Base-by-base conservation (phyloP, 2,797 vertebrate genomes). In the Masticophis lateralis region DNA sequence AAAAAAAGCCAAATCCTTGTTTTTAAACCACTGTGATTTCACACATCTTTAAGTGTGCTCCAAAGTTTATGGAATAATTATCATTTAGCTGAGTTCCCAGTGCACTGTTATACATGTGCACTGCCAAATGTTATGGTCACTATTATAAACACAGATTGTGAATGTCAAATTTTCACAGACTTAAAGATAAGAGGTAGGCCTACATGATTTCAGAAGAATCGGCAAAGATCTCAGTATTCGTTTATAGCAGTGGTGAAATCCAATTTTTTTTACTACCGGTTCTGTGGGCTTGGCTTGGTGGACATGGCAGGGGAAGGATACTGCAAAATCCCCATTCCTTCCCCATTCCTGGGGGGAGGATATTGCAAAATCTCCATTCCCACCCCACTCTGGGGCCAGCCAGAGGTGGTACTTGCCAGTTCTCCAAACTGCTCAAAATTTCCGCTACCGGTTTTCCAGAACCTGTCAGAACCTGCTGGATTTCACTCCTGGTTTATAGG, bases 81-180 rank as follows among this genome's bases (percentile, higher is more conserved):
- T 91, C 94, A 96, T 97, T 92, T 96, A 96, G 89, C 89, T 86
- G 59, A 47, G 79, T 94, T 92, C 5, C 97, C 91, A 96, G 95
- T 37, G 66, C 66, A 96, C 95, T 89, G 89, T 60, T 92, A 95
- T 87, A 92, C 51, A 92, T 95, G 94, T 96, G 96, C 95, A 92
- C 56, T 94, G 95, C 95, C 93, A 97, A 94, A 95, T 96, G 88
- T 92, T 97, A 95, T 96, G 94, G 95, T 93, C 91, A 96, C 94
- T 66, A 93, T 14, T 74, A 93, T 92, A 88, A 79, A 53, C 94
- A 92, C 94, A 86, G 59, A 96, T 95, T 79, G 90, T 93, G 92
- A 92, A 93, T 83, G 94, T 83, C 94, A 95, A 94, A 96, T 74
- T 53, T 93, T 94, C 79, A 94, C 43, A 86, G 87, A 60, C 86